Evolutionary conservation across 2,113 vertebrate species (phyloP).

Genomic region (Cynocephalus volans): DNA sequence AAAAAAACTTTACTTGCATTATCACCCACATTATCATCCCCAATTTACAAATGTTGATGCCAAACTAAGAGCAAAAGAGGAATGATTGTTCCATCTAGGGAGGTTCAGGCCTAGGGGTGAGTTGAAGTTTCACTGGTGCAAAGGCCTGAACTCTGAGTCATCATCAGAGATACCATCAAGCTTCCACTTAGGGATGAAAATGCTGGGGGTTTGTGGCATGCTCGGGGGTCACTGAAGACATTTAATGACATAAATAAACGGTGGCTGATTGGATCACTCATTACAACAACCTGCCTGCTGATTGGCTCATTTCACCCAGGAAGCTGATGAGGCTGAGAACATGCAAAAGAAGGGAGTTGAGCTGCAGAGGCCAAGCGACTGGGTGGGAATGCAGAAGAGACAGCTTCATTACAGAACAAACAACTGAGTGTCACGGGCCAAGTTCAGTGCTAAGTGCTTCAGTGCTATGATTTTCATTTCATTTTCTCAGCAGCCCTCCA

Average conservation of each 20-base stretch:
- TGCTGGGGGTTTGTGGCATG: not conserved
- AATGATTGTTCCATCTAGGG: not conserved
- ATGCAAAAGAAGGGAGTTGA: not conserved
- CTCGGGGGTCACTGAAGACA: not conserved
- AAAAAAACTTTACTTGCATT: not conserved
- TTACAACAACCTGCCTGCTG: not conserved
- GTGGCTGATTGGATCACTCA: not conserved
- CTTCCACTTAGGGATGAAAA: not conserved
- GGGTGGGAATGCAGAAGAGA: accelerated
- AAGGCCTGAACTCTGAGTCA: not conserved
- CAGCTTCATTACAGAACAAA: accelerated
- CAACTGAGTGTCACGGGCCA: accelerated
- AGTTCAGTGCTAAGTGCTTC: not conserved
- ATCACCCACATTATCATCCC: not conserved
- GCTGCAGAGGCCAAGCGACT: accelerated
- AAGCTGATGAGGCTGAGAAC: not conserved
- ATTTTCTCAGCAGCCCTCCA: not conserved
- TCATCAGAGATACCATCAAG: not conserved
- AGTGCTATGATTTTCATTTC: not conserved
- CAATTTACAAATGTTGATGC: not conserved
- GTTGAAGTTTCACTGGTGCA: not conserved
- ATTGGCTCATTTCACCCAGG: not conserved
- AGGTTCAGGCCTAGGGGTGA: not conserved
- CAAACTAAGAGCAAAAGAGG: not conserved
- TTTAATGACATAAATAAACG: not conserved